phyloP scores from a whole-genome alignment of 2,888 invertebrate genomes.

The Hirtodrosophila confusa region DNA sequence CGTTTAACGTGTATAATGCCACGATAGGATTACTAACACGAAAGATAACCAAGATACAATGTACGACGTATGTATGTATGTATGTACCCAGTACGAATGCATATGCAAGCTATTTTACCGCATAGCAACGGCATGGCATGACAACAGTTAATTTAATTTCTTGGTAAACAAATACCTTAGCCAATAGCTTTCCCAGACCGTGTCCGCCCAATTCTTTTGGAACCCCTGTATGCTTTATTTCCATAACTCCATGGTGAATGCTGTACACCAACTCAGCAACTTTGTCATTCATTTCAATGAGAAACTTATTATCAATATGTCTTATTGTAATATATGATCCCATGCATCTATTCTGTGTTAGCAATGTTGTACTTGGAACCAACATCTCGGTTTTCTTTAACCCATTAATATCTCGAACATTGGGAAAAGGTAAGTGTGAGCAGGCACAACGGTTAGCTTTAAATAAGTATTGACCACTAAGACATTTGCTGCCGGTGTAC shows the following conservation, averaged over 20 bases:
- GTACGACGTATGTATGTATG: too few relatives aligned
- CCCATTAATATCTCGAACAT: too few relatives aligned
- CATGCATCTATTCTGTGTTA: constrained; percentile 8
- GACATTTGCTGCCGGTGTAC: too few relatives aligned
- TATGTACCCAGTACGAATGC: too few relatives aligned
- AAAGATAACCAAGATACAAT: too few relatives aligned
- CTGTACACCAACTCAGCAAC: constrained; percentile 23
- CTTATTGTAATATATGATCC: constrained; percentile 4
- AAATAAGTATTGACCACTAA: too few relatives aligned
- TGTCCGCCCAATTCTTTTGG: constrained; percentile 34
- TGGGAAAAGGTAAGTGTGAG: too few relatives aligned
- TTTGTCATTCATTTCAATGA: constrained; percentile 12
- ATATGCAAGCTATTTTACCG: too few relatives aligned
- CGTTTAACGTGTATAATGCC: too few relatives aligned
- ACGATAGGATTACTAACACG: too few relatives aligned
- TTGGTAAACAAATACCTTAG: constrained; percentile 43
- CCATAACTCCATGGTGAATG: constrained; percentile 35
- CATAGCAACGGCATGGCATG: constrained; percentile 24
- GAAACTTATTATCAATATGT: constrained; percentile 20
- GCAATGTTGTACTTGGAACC: neutral
- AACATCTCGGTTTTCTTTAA: neutral
- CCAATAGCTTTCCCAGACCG: constrained; percentile 41
- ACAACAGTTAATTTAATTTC: constrained; percentile 24
- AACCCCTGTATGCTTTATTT: constrained; percentile 34
- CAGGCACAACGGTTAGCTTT: too few relatives aligned